Percentiles rank a stretch among this genome's conserved stretches.
Conservation (phyloP, 1,140 invertebrate species). For the Sinella curviseta region DNA sequence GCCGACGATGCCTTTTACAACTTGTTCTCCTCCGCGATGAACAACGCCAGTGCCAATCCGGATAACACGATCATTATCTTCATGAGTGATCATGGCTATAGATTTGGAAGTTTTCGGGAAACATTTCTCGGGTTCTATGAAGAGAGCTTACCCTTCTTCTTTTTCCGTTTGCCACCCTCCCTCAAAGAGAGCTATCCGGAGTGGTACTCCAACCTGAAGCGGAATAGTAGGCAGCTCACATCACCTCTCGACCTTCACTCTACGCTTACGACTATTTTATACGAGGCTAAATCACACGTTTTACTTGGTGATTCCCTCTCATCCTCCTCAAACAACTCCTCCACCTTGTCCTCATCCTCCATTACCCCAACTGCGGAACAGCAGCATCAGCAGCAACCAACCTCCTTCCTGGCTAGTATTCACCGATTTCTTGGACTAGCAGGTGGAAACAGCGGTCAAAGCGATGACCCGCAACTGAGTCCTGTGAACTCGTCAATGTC, state of each 20-base stretch:
- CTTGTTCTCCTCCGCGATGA: slow-evolving; percentile 29
- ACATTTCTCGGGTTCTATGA: slow-evolving; percentile 50
- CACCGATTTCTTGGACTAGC: too few species aligned
- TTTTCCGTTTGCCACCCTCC: slow-evolving; percentile 40
- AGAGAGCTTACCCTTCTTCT: slow-evolving; percentile 49
- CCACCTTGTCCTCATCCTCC: neutral
- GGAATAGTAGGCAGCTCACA: slow-evolving; percentile 43
- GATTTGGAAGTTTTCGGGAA: slow-evolving; percentile 46
- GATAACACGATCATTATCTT: slow-evolving; percentile 48
- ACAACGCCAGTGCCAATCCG: neutral
- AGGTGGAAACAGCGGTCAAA: too few species aligned
- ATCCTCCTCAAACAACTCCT: neutral
- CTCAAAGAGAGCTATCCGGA: slow-evolving; percentile 28
- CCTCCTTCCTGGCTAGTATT: too few species aligned
- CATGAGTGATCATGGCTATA: slow-evolving; percentile 49
- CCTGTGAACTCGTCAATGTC: neutral
- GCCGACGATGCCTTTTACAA: slow-evolving; percentile 34
- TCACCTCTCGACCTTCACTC: slow-evolving; percentile 47
- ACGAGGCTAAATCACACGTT: neutral
- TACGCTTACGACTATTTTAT: slow-evolving; percentile 41
- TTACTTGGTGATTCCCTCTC: too few species aligned
- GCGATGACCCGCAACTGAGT: neutral
- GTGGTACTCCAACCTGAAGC: slow-evolving; percentile 32
- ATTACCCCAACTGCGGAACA: too few species aligned
- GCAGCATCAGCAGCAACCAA: too few species aligned